A percentile compares a stretch with the other conserved stretches of the same genome.
phyloP scores from a whole-genome alignment of 2,797 vertebrate species.

The Stomatorhinus walkeri region DNA sequence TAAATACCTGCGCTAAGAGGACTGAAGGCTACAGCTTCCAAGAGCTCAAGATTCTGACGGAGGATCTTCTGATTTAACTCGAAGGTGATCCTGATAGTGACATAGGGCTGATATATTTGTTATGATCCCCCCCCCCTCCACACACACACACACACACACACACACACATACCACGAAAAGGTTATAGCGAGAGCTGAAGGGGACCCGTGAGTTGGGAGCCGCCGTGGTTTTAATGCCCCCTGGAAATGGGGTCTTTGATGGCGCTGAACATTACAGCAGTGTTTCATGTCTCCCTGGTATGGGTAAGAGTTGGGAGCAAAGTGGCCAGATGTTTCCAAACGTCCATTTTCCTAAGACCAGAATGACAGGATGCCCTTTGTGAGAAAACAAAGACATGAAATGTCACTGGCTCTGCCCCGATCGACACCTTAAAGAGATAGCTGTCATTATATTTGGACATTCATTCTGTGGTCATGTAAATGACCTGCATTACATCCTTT shows the following conservation, averaged over 20 bases:
- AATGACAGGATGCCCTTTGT: slow-evolving; percentile 23
- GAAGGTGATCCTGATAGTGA: background rate
- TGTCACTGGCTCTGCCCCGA: background rate
- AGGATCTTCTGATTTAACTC: background rate
- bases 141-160: background rate
- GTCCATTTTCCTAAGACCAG: slow-evolving; percentile 37
- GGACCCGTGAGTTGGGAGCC: background rate
- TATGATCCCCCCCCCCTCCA: no score
- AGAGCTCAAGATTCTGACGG: background rate
- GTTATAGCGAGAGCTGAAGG: background rate
- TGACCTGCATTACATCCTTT: background rate
- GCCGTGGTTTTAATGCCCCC: background rate
- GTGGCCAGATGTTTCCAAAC: slow-evolving; percentile 23
- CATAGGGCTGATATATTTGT: background rate
- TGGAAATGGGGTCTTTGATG: slow-evolving; percentile 31
- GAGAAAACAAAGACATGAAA: slow-evolving; percentile 21
- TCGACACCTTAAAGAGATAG: background rate
- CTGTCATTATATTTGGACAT: background rate
- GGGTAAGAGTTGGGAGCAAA: slow-evolving; percentile 8
- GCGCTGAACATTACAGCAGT: slow-evolving; percentile 17
- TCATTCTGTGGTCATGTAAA: background rate
- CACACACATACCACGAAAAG: background rate
- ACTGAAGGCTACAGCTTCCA: background rate
- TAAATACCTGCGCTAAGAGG: background rate
- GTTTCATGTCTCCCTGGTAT: slow-evolving; percentile 23